A percentile compares a stretch with the other conserved stretches of the same genome.
Conservation (phyloP, 2,888 invertebrate species). For the Acleris cristana region DNA sequence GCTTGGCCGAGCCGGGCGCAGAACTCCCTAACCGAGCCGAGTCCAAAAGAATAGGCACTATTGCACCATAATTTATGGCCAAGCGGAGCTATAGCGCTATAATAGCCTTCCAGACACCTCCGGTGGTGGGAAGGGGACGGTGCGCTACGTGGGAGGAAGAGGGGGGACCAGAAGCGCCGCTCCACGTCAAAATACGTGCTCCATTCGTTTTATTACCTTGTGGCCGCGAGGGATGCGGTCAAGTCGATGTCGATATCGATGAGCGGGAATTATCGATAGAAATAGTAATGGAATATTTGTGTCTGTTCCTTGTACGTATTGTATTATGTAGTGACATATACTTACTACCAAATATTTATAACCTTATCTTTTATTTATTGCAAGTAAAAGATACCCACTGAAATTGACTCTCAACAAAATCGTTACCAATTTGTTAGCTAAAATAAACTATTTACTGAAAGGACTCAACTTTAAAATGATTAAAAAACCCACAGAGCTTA, state of each 20-base stretch:
- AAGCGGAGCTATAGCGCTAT: conserved; percentile 74
- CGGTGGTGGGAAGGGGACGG: conserved; percentile 60
- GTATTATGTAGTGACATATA: too few relatives aligned
- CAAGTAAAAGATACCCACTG: too few relatives aligned
- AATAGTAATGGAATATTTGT: too few relatives aligned
- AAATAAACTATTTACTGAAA: too few relatives aligned
- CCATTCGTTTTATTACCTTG: conserved; percentile 82
- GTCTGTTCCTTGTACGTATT: too few relatives aligned
- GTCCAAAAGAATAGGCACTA: conserved; percentile 75
- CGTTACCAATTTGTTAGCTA: too few relatives aligned
- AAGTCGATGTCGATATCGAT: conserved; percentile 53
- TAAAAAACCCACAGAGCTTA: too few relatives aligned
- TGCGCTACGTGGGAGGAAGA: conserved; percentile 59
- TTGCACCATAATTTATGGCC: conserved; percentile 81
- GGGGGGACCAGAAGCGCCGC: conserved; percentile 81
- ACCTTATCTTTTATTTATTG: too few relatives aligned
- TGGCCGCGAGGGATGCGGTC: conserved; percentile 52
- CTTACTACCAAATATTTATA: too few relatives aligned
- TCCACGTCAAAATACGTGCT: conserved; percentile 84
- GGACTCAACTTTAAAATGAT: too few relatives aligned
- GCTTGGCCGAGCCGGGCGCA: too few relatives aligned
- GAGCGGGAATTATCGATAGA: not conserved
- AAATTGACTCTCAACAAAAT: too few relatives aligned
- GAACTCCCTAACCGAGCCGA: conserved; percentile 46
- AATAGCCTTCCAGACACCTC: conserved; percentile 80